phyloP scores from a whole-genome alignment of 2,113 vertebrate genomes.

The Ciconia maguari region DNA sequence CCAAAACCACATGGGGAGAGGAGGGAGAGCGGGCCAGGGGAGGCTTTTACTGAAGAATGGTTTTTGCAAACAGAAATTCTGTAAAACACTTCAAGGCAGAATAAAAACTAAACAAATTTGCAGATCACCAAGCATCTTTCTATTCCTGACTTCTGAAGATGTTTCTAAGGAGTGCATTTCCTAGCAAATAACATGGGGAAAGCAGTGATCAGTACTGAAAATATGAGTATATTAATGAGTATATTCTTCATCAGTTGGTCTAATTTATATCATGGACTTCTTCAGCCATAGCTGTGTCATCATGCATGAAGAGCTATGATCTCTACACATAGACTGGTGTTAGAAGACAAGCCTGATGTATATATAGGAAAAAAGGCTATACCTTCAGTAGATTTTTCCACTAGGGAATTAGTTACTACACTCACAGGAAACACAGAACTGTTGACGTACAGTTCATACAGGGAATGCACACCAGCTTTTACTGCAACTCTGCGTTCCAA shows the following conservation, averaged over 20 bases:
- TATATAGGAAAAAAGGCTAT: not conserved
- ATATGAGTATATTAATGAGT: not conserved
- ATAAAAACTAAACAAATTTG: not conserved
- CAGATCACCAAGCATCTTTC: not conserved
- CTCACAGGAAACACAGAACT: not conserved
- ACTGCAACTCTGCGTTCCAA: not conserved
- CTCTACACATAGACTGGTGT: not conserved
- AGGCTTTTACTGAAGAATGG: not conserved
- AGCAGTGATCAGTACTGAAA: not conserved
- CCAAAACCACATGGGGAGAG: not conserved
- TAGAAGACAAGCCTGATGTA: not conserved
- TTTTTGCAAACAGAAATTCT: not conserved
- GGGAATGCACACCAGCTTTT: not conserved
- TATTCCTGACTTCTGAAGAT: not conserved
- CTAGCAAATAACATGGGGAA: not conserved
- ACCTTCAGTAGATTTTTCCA: not conserved
- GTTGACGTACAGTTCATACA: not conserved
- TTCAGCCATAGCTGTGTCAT: not conserved
- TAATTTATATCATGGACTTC: not conserved
- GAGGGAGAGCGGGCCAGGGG: not conserved
- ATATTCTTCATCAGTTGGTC: not conserved
- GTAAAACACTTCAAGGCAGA: not conserved
- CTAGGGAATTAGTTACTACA: not conserved
- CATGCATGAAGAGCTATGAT: not conserved
- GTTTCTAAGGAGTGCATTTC: not conserved